These are phyloP conservation scores for Ditylenchus dipsaci DNA, from an alignment of 1,140 invertebrate species.

Conservation along the genomic window DNA sequence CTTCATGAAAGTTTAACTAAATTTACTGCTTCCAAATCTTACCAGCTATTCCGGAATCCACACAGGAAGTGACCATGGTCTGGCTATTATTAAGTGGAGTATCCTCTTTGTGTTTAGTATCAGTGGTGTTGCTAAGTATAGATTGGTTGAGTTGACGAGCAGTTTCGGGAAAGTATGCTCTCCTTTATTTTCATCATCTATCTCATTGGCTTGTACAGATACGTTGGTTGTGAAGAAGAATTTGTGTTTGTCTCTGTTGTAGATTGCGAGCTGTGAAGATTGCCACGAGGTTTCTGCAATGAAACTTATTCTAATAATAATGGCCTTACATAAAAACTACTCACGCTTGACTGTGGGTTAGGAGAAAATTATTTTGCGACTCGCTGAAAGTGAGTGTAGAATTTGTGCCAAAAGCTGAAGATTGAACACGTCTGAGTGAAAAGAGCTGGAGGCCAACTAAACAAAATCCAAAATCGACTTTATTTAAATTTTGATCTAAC, in stretches of 20 bases:
- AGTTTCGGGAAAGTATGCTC: background rate
- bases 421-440: background rate
- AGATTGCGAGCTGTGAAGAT: background rate
- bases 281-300: background rate
- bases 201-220: background rate
- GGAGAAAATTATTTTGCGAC: too few relatives aligned
- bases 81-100: background rate
- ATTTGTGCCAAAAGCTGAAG: background rate
- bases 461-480: too few relatives aligned
- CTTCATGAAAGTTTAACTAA: too few relatives aligned
- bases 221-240: background rate
- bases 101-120: background rate
- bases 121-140: background rate
- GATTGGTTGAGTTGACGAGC: background rate
- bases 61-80: slow-evolving; percentile 22
- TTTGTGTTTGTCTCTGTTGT: background rate
- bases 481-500: too few relatives aligned
- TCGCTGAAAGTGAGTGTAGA: background rate
- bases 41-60: slow-evolving; percentile 23
- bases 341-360: background rate
- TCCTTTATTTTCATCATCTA: too few relatives aligned
- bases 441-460: background rate
- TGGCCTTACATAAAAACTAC: background rate
- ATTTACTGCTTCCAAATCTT: background rate
- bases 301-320: background rate